Percentiles rank a stretch among this genome's conserved stretches.
phyloP scores from a whole-genome alignment of 2,888 invertebrate genomes.

The Neoascia interrupta region DNA sequence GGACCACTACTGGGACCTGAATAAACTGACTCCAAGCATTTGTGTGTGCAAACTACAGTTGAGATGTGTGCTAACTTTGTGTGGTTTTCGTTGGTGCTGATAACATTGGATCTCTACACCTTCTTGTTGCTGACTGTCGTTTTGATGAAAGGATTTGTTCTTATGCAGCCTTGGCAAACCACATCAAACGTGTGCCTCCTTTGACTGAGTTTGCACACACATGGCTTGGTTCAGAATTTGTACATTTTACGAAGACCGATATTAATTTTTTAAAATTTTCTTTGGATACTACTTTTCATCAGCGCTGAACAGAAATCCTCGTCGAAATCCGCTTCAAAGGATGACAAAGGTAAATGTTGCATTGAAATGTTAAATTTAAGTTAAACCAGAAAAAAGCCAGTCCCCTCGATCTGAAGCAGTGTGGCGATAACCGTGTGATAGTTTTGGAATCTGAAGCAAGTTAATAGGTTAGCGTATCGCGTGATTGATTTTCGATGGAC shows the following conservation, averaged over 20 bases:
- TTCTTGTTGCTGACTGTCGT: not conserved
- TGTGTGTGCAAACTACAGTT: constrained; percentile 14
- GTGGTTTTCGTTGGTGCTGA: not conserved
- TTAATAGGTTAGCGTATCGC: not conserved
- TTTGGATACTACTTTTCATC: constrained; percentile 58
- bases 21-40: constrained; percentile 10
- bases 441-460: constrained; percentile 67
- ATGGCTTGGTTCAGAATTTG: too few relatives aligned
- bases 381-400: constrained; percentile 9
- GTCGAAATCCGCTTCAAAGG: constrained; percentile 77
- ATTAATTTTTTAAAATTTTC: constrained; percentile 53
- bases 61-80: constrained; percentile 1
- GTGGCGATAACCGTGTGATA: not conserved
- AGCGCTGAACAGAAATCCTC: constrained; percentile 74
- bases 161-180: not conserved
- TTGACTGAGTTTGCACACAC: too few relatives aligned
- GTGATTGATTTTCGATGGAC: too few relatives aligned
- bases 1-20: too few relatives aligned
- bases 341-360: constrained; percentile 79
- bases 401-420: constrained; percentile 14
- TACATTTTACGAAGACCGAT: constrained; percentile 14
- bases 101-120: constrained; percentile 5
- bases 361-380: constrained; percentile 60
- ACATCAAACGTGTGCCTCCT: constrained; percentile 1
- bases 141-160: not conserved